Conservation (phyloP, 64 coral and sea anemone species). For the Montipora cactus region DNA sequence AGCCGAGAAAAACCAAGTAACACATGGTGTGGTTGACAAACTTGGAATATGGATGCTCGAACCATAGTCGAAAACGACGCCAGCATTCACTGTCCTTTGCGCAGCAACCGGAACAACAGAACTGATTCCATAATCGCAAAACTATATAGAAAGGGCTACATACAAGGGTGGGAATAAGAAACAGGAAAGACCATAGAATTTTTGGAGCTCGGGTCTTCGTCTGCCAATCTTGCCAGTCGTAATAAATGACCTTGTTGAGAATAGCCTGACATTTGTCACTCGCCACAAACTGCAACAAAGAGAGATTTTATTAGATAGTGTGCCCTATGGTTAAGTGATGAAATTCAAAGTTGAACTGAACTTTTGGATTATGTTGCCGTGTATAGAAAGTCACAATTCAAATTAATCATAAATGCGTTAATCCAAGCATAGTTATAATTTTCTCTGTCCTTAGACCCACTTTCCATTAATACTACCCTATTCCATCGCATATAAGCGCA, state of each 20-base stretch:
- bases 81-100: not conserved
- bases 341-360: no score
- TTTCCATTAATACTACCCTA: no score
- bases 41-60: slow-evolving; percentile 49
- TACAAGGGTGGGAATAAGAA: not conserved
- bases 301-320: no score
- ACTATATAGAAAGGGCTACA: not conserved
- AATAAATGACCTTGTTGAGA: slow-evolving; percentile 23
- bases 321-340: no score
- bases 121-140: no score
- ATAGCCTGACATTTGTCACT: slow-evolving; percentile 12
- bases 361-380: no score
- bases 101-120: not conserved
- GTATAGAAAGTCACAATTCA: no score
- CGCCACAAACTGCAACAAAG: slow-evolving; percentile 11
- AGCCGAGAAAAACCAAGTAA: slow-evolving; percentile 23
- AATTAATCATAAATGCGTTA: no score
- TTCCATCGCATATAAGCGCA: no score
- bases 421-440: no score
- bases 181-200: not conserved
- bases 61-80: not conserved
- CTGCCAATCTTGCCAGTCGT: not conserved
- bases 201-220: not conserved
- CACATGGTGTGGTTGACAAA: slow-evolving; percentile 53
- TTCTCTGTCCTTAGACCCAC: no score